Percentiles rank a stretch among this genome's conserved stretches.
Evolutionary conservation across 2,113 vertebrate genomes (phyloP).

Genomic region (Martes martes): DNA sequence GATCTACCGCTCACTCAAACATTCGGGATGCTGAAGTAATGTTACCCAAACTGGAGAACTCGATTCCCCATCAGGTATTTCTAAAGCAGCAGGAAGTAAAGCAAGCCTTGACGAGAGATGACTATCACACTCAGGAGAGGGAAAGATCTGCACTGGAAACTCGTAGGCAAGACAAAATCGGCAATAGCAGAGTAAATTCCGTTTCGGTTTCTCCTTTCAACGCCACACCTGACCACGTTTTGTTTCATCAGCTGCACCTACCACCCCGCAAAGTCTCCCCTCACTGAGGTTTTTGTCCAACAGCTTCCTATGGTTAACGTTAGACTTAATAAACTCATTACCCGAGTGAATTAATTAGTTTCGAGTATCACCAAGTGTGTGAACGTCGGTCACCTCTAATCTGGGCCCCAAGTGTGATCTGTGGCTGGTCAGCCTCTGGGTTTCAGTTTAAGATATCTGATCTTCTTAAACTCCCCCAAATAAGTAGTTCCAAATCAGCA

Average conservation of each 20-base stretch:
- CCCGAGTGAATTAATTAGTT: not conserved
- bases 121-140: not conserved
- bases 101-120: conserved; percentile 6
- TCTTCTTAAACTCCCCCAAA: not conserved
- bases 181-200: not conserved
- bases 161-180: not conserved
- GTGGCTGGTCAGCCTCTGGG: not conserved
- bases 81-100: conserved; percentile 27
- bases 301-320: not conserved
- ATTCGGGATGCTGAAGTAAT: not conserved
- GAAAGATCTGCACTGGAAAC: not conserved
- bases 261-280: not conserved
- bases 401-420: not conserved
- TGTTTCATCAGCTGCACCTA: not conserved
- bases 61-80: conserved; percentile 13
- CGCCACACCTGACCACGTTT: not conserved
- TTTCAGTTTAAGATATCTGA: not conserved
- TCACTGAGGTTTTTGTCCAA: not conserved
- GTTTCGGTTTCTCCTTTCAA: not conserved
- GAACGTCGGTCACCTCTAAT: not conserved
- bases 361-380: not conserved
- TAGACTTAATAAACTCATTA: not conserved
- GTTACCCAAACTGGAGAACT: not conserved
- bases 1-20: not conserved
- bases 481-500: not conserved